Evolutionary conservation across 2,797 vertebrate genomes (phyloP), one percentile per base, ranked within the genome.

Genomic region (Lates japonicus): DNA sequence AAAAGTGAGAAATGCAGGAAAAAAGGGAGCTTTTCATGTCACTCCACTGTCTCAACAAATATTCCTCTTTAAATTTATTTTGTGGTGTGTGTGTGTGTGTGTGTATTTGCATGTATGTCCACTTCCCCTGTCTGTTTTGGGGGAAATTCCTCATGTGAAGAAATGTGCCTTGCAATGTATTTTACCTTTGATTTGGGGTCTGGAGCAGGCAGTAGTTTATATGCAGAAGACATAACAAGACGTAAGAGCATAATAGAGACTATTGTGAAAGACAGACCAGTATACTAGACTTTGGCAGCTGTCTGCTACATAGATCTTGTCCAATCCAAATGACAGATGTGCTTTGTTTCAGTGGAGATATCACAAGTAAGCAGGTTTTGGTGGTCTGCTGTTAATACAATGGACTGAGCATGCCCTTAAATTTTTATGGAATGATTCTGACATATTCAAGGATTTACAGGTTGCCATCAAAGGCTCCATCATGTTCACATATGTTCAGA

Each of bases 281-380:
- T 63, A 35, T 52, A 60, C 35, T 78, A 4, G 80, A 87, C 88
- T 87, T 79, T 75, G 74, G 72, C 80, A 87, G 81, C 81, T 78
- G 75, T 82, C 76, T 76, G 72, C 76, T 78, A 61, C 65, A 68
- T 65, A 61, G 39, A 81, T 89, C 70, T 55, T 2, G 42, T 52
- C 54, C 70, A 46, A 80, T 86, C 73, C 74, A 80, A 65, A 81
- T 78, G 76, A 78, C 86, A 90, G 86, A 89, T 89, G 84, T 88
- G 80, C 54, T 70, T 77, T 68, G 49, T 31, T 79, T 71, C 65
- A 63, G 64, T 66, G 12, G 16, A 51, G 54, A 14, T 59, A 76
- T 55, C 63, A 65, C 11, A 64, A 70, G 31, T 33, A 17, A 51
- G 51, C 29, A 49, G 39, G 22, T 67, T 49, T 39, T 51, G 5